phyloP scores from a whole-genome alignment of 1,140 invertebrate species.

The Meteorus sp. region DNA sequence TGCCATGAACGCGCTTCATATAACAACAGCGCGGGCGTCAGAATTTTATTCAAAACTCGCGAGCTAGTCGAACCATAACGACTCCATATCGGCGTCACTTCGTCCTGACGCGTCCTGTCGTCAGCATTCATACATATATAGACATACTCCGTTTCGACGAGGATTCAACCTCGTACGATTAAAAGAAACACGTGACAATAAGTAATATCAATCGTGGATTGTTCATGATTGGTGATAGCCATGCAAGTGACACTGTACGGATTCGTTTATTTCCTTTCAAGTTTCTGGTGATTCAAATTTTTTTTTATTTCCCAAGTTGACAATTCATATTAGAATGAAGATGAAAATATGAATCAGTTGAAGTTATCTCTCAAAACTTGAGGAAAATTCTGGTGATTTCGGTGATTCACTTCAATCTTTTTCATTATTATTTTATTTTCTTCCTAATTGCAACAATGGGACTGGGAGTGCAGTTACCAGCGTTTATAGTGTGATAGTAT shows the following conservation, averaged over 20 bases:
- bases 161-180: background rate
- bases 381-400: too few relatives aligned
- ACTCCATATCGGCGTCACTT: background rate
- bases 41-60: constrained; percentile 8
- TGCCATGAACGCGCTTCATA: background rate
- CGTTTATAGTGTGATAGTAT: too few relatives aligned
- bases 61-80: background rate
- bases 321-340: background rate
- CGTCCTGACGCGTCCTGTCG: constrained; percentile 16
- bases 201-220: background rate
- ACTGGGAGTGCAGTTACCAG: too few relatives aligned
- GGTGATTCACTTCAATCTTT: too few relatives aligned
- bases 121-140: too few relatives aligned
- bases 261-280: background rate
- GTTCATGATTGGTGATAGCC: background rate
- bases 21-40: constrained; percentile 11
- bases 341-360: background rate
- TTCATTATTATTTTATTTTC: too few relatives aligned
- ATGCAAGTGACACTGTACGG: background rate
- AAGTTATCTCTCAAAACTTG: too few relatives aligned
- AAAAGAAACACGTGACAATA: background rate
- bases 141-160: too few relatives aligned
- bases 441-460: too few relatives aligned
- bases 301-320: background rate
- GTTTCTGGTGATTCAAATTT: background rate